Percentiles rank a stretch among this genome's conserved stretches.
Conservation (phyloP, 2,888 invertebrate genomes). For the Ashinkailepas kermadecensis region DNA sequence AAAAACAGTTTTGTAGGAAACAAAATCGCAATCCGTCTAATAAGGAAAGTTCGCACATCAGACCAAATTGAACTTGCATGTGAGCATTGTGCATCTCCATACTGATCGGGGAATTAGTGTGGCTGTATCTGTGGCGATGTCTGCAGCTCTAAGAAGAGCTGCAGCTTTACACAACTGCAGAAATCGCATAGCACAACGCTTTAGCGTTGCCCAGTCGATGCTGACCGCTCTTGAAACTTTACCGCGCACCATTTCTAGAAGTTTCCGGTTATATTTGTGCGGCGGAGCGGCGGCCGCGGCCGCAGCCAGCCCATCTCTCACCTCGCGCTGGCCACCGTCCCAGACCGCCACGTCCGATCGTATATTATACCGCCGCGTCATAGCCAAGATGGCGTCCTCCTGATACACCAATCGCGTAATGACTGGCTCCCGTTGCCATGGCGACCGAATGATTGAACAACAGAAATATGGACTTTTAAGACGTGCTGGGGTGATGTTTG, state of each 20-base stretch:
- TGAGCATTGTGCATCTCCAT: too few relatives aligned
- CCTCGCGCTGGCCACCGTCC: not conserved
- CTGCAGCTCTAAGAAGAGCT: too few relatives aligned
- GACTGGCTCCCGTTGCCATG: not conserved
- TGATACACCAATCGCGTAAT: conserved; percentile 20
- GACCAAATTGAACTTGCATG: too few relatives aligned
- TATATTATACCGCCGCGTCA: conserved; percentile 8
- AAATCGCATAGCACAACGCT: too few relatives aligned
- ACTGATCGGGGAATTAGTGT: too few relatives aligned
- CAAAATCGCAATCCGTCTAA: too few relatives aligned
- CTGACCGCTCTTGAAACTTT: not conserved
- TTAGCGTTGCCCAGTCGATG: too few relatives aligned
- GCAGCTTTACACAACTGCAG: too few relatives aligned
- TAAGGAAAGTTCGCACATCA: too few relatives aligned
- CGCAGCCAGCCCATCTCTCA: not conserved
- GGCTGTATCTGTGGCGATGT: too few relatives aligned
- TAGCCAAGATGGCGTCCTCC: conserved; percentile 18
- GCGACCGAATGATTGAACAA: not conserved
- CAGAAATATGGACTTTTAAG: conserved; percentile 22
- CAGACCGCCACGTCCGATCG: not conserved
- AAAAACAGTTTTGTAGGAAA: too few relatives aligned
- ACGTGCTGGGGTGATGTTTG: conserved; percentile 18
- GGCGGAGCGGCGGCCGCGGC: not conserved
- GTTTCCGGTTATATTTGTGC: not conserved
- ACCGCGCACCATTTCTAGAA: not conserved